Evolutionary conservation across 1,140 invertebrate species (phyloP), one percentile per base, ranked within the genome.

Genomic region (Campodea augens): DNA sequence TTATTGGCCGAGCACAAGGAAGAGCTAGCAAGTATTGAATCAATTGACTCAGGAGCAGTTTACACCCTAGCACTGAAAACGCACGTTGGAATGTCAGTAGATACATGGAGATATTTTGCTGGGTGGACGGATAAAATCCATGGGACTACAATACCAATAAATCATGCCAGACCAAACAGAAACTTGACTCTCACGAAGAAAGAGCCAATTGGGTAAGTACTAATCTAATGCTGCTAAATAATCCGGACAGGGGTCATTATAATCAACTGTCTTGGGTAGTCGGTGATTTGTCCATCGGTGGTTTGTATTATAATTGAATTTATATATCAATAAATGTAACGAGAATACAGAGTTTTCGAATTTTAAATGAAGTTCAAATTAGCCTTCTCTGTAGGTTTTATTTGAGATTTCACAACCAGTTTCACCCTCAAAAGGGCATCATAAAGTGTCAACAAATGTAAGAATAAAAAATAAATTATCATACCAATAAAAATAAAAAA

Each of bases 51-150:
- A 0, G 91, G 91, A 4, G 91, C 90, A 1, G 90, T 96, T 0
- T 96, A 95, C 60, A 95, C 91, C 0, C 64, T 96, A 21, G 90
- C 91, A 0, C 55, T 96, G 5, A 96, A 96, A 58, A 96, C 91
- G 0, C 91, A 91, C 57, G 63, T 92, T 5, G 87, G 87, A 20
- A 92, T 92, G 86, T 88, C 83, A 1, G 89, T 92, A 36, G 86
- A 91, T 52, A 87, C 83, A 0, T 91, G 83, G 83, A 64, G 81
- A 10, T 92, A 91, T 55, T 91, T 88, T 60, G 85, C 65, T 24
- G 68, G 68, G 4, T 69, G 68, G 67, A 62, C 60, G 43, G 65
- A 67, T 46, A 68, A 70, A 52, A 69, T 69, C 45, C 60, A 70
- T 54, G 70, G 70, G 21, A 57, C 54, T 22, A 75, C 72, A 1